phyloP scores from a whole-genome alignment of 2,888 invertebrate species.

The Protonemura montana region DNA sequence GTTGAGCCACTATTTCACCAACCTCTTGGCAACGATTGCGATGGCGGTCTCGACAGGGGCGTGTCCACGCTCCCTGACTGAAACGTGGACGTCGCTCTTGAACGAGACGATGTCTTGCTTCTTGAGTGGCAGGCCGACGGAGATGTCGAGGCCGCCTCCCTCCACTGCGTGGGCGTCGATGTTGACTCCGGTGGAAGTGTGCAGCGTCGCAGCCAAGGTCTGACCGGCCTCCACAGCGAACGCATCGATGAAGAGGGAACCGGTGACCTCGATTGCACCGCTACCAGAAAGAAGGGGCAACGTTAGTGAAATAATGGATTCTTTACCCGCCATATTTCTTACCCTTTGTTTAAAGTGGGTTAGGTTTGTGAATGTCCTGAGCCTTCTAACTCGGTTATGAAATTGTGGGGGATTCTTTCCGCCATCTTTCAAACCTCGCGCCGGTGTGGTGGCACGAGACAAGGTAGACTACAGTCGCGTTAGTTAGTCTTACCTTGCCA shows the following conservation, averaged over 20 bases:
- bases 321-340: too few relatives aligned
- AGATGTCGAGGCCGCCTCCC: conserved; percentile 76
- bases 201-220: conserved; percentile 75
- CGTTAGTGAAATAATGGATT: too few relatives aligned
- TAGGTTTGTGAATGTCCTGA: too few relatives aligned
- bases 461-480: too few relatives aligned
- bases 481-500: too few relatives aligned
- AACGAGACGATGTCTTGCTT: conserved; percentile 72
- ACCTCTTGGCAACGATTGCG: conserved; percentile 58
- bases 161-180: conserved; percentile 68
- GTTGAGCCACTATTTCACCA: background rate
- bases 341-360: too few relatives aligned
- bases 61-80: conserved; percentile 69
- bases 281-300: conserved; percentile 57
- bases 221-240: conserved; percentile 76
- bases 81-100: conserved; percentile 66
- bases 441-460: too few relatives aligned
- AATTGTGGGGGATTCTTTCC: too few relatives aligned
- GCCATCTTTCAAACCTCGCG: too few relatives aligned
- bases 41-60: conserved; percentile 58
- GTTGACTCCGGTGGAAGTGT: conserved; percentile 82
- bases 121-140: conserved; percentile 78
- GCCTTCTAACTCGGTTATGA: too few relatives aligned
- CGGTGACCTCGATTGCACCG: conserved; percentile 70
- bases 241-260: conserved; percentile 72